Evolutionary conservation across 2,113 vertebrate species (phyloP).

Genomic region (Psophia crepitans): DNA sequence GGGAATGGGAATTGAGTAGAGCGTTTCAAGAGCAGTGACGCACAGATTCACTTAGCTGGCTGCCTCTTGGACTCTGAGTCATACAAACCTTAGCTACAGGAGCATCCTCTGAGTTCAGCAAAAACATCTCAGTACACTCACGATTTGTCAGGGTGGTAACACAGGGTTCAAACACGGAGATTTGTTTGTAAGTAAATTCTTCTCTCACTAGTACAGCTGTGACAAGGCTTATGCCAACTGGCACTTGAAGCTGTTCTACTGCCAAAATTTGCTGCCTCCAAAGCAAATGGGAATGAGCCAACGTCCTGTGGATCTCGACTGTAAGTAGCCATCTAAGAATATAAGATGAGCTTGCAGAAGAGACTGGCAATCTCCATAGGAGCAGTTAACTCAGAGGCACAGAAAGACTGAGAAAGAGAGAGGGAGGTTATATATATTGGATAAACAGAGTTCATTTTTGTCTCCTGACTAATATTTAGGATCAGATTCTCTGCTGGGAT

Average conservation of each 20-base stretch:
- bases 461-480: slow-evolving; percentile 55
- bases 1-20: not conserved
- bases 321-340: slow-evolving; percentile 2
- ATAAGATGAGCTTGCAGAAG: slow-evolving; percentile 20
- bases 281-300: not conserved
- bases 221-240: not conserved
- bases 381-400: not conserved
- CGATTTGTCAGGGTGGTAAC: not conserved
- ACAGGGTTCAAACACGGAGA: not conserved
- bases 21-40: not conserved
- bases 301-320: not conserved
- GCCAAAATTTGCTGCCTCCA: not conserved
- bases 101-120: not conserved
- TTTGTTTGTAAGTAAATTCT: slow-evolving; percentile 17
- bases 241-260: not conserved
- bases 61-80: not conserved
- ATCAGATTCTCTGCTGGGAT: slow-evolving; percentile 42
- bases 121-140: not conserved
- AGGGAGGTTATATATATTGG: not conserved
- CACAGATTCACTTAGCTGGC: not conserved
- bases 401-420: not conserved
- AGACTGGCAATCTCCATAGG: not conserved
- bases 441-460: slow-evolving; percentile 54
- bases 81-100: not conserved
- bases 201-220: slow-evolving; percentile 20